Evolutionary conservation across 2,113 vertebrate species (phyloP), one percentile per base, ranked within the genome.

Genomic region (Ptychochromis oligacanthus): DNA sequence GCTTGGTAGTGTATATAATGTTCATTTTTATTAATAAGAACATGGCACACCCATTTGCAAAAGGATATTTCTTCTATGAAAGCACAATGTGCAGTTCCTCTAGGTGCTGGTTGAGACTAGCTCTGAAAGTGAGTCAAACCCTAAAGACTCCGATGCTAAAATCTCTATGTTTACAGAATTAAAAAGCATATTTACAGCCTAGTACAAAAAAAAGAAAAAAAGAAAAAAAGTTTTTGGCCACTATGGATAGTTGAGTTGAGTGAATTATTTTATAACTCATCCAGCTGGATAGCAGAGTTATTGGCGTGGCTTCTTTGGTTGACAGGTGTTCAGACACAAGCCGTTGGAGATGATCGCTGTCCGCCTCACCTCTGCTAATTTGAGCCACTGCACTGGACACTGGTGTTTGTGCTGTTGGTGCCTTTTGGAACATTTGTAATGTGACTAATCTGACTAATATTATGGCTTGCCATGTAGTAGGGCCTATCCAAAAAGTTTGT

Each of bases 21-120:
- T 72, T 72, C 31, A 72, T 72, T 72, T 36, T 52, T 34, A 70
- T 70, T 24, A 70, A 52, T 70, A 52, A 13, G 20, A 72, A 72
- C 17, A 72, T 14, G 11, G 52, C 46, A 54, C n/a, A 72, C 28
- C n/a, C 26, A 72, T 31, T 72, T 43, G 31, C 24, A 54, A 46
- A 72, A 1, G 14, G 40, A 0, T 54, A 17, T 54, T 72, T 26
- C 52, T 31, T 26, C 46, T 34, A 46, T 31, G 11, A 72, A 54
- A n/a, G 17, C n/a, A 6, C 26, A n/a, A 14, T 31, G 6, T 72
- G 65, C 26, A 72, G 46, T 52, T 70, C 24, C 40, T 67, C 9
- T 65, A 43, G 26, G 64, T 7, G 28, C 64, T 28, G 12, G 9
- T 67, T 67, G 24, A 67, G 22, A 70, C 64, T 24, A 70, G 22